A percentile compares a stretch with the other conserved stretches of the same genome.
Evolutionary conservation across 2,888 invertebrate genomes (phyloP).

Genomic region (Drosophila neotestacea): DNA sequence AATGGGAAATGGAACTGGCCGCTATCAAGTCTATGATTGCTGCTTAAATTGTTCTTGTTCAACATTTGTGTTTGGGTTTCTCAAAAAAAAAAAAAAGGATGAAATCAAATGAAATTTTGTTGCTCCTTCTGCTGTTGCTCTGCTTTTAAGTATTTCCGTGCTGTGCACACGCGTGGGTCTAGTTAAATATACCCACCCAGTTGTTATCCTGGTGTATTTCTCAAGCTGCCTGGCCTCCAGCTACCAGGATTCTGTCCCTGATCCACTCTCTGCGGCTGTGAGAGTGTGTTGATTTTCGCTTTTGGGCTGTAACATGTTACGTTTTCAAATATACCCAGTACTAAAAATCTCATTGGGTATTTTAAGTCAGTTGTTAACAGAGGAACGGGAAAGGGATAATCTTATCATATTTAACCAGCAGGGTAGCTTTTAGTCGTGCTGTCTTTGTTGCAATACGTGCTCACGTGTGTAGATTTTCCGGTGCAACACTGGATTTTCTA

Average conservation of each 20-base stretch:
- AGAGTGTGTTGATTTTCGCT: slow-evolving; percentile 62
- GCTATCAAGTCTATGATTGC: slow-evolving; percentile 62
- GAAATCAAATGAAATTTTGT: slow-evolving; percentile 53
- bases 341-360: neutral
- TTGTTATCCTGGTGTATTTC: slow-evolving; percentile 37
- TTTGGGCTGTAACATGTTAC: slow-evolving; percentile 46
- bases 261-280: slow-evolving; percentile 5
- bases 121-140: slow-evolving; percentile 10
- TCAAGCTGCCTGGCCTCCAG: slow-evolving; percentile 50
- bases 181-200: slow-evolving; percentile 34
- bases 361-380: neutral
- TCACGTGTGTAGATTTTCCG: slow-evolving; percentile 32
- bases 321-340: slow-evolving; percentile 28
- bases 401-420: neutral
- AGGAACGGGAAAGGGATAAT: no score
- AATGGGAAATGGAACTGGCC: slow-evolving; percentile 16
- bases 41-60: slow-evolving; percentile 64
- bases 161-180: slow-evolving; percentile 47
- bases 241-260: slow-evolving; percentile 25
- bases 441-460: no score
- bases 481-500: slow-evolving; percentile 21
- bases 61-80: slow-evolving; percentile 37
- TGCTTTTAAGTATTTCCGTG: slow-evolving; percentile 66
- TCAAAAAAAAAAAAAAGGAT: slow-evolving; percentile 6
- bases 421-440: slow-evolving; percentile 13